Evolutionary conservation across 2,888 invertebrate species (phyloP), one percentile per base, ranked within the genome.

Genomic region (Polylopha cassiicola): DNA sequence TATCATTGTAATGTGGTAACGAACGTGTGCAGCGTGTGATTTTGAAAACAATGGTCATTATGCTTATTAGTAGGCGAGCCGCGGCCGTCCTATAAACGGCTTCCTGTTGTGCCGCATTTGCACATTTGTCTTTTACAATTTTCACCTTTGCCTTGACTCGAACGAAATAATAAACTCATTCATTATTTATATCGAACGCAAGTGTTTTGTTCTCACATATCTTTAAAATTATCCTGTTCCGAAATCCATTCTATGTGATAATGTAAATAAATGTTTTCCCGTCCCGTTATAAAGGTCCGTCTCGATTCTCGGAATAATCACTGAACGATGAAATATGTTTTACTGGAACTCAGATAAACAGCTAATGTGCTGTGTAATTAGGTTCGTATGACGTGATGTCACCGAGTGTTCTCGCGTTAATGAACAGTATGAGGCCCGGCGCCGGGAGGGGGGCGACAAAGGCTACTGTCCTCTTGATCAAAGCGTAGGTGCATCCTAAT

Each of bases 401-500:
- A 46, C 14, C 34, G n/a, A n/a, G 27, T 43, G 28, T 13, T 39
- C 33, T 34, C 39, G 18, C 23, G 8, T 27, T 5, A 9, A 8
- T 16, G 24, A 13, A 8, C 24, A 17, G 10, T 32, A 24, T 33
- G 18, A 20, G n/a, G n/a, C n/a, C n/a, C n/a, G n/a, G n/a, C n/a
- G n/a, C n/a, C n/a, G n/a, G n/a, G n/a, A n/a, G n/a, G n/a, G n/a
- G n/a, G n/a, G n/a, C n/a, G n/a, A n/a, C 52, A 51, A 48, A 60
- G 66, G 61, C 65, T 59, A 65, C 53, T 62, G 68, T 65, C 64
- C 65, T 65, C 64, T 63, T 58, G 50, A 56, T 61, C 34, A 45
- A 44, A 37, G 56, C 52, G 70, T 75, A 71, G 70, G 71, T 69
- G 69, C 77, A 72, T 77, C 74, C 73, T 70, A 72, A 75, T 72